These are phyloP conservation scores for Pyrgus malvae DNA, from an alignment of 2,888 invertebrate species.

Conservation along the genomic window DNA sequence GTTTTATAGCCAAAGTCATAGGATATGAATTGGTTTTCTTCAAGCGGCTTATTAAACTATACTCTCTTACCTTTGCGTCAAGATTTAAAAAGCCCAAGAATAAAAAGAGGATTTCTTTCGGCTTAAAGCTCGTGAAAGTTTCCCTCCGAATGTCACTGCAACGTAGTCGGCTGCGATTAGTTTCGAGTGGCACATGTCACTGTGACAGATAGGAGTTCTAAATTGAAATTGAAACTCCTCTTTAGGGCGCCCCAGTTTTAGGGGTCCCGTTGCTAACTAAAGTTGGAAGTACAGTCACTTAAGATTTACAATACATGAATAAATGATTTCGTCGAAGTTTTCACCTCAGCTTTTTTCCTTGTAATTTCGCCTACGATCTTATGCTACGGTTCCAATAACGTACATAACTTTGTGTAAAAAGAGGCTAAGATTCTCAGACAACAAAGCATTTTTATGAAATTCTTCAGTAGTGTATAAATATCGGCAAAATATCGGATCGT, in stretches of 20 bases:
- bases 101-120: conserved; percentile 17
- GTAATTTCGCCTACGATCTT: too few relatives aligned
- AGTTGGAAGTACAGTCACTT: too few relatives aligned
- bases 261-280: too few relatives aligned
- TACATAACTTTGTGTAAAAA: too few relatives aligned
- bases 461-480: not conserved
- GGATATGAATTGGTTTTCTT: too few relatives aligned
- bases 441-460: not conserved
- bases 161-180: conserved; percentile 40
- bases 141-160: conserved; percentile 17
- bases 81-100: too few relatives aligned
- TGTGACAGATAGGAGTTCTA: conserved; percentile 42
- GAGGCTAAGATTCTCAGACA: not conserved
- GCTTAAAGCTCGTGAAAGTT: conserved; percentile 5
- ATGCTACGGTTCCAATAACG: too few relatives aligned
- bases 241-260: conserved; percentile 9
- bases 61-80: not conserved
- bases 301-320: too few relatives aligned
- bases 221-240: conserved; percentile 42
- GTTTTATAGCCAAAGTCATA: too few relatives aligned
- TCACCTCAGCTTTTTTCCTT: too few relatives aligned
- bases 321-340: too few relatives aligned
- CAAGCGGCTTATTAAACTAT: not conserved
- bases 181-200: conserved; percentile 44
- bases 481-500: too few relatives aligned